phyloP scores from a whole-genome alignment of 1,140 invertebrate species.

The Oryzaephilus surinamensis region DNA sequence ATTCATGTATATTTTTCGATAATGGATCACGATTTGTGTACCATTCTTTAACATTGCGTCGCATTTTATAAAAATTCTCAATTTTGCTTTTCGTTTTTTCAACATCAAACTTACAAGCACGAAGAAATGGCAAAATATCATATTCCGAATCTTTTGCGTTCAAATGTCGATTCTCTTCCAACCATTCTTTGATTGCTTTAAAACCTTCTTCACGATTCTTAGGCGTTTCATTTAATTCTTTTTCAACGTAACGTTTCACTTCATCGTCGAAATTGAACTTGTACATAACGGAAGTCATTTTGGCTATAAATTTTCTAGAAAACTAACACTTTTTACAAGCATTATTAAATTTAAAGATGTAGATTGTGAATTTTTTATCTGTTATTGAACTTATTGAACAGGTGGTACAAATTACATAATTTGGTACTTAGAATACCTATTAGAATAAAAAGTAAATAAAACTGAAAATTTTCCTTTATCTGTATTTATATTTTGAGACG shows the following conservation, averaged over 20 bases:
- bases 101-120: slow-evolving; percentile 49
- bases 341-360: too few relatives aligned
- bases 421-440: too few relatives aligned
- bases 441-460: too few relatives aligned
- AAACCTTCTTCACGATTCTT: slow-evolving; percentile 13
- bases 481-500: too few relatives aligned
- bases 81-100: slow-evolving; percentile 47
- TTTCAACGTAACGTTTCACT: slow-evolving; percentile 5
- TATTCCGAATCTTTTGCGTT: slow-evolving; percentile 1
- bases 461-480: too few relatives aligned
- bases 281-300: neutral
- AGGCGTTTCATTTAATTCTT: slow-evolving; percentile 20
- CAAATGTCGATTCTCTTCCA: slow-evolving; percentile 2
- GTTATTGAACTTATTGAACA: too few relatives aligned
- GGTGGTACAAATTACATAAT: too few relatives aligned
- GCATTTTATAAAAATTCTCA: slow-evolving; percentile 46
- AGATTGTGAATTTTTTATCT: too few relatives aligned
- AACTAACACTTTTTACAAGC: too few relatives aligned
- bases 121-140: slow-evolving; percentile 44
- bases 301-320: too few relatives aligned
- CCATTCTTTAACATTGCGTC: slow-evolving; percentile 45
- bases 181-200: slow-evolving; percentile 18
- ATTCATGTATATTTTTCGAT: slow-evolving; percentile 43
- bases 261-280: slow-evolving; percentile 5
- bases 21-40: slow-evolving; percentile 48